Conservation (phyloP, 2,888 invertebrate species). For the Ophion slaviceki region DNA sequence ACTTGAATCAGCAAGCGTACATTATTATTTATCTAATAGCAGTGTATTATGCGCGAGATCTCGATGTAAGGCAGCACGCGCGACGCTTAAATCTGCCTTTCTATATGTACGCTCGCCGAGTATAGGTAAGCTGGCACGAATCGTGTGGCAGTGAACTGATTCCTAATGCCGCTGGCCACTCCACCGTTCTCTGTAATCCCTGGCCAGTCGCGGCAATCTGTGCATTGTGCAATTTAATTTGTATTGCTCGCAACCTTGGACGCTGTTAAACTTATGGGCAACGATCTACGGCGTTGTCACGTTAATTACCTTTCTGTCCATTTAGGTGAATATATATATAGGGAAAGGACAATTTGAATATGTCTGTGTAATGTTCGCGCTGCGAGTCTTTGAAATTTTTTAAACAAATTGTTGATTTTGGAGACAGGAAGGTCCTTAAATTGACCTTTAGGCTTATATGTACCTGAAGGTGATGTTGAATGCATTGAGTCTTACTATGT, state of each 20-base stretch:
- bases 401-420: too few relatives aligned
- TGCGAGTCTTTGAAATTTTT: too few relatives aligned
- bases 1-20: conserved; percentile 19
- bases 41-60: conserved; percentile 31
- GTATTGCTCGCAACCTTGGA: conserved; percentile 75
- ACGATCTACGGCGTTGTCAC: conserved; percentile 62
- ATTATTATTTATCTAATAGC: conserved; percentile 59
- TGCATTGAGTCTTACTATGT: too few relatives aligned
- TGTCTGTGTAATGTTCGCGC: neutral
- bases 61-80: conserved; percentile 55
- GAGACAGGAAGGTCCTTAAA: too few relatives aligned
- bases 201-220: conserved; percentile 9
- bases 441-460: too few relatives aligned
- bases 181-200: conserved; percentile 22
- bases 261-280: conserved; percentile 61
- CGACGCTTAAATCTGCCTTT: conserved; percentile 68
- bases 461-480: too few relatives aligned
- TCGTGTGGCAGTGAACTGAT: conserved; percentile 75
- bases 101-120: conserved; percentile 56
- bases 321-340: conserved; percentile 38
- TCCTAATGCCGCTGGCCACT: conserved; percentile 67
- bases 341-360: neutral
- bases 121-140: conserved; percentile 55
- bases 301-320: conserved; percentile 72
- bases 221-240: conserved; percentile 77